Evolutionary conservation across 2,888 invertebrate species (phyloP).

Genomic region (Ceratothoa steindachneri): DNA sequence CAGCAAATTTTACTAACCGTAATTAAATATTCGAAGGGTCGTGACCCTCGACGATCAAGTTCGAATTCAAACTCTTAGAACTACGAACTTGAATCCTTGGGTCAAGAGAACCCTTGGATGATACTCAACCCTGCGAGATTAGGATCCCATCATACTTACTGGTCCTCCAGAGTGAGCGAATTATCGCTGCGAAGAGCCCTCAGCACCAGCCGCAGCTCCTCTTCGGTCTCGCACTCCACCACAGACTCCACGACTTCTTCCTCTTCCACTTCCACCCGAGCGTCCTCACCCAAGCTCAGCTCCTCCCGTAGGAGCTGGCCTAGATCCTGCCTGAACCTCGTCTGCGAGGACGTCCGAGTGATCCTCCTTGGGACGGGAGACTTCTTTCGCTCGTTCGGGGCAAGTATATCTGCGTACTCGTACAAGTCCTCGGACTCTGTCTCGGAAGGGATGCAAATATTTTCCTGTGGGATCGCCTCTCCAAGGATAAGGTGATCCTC

Average conservation of each 20-base stretch:
- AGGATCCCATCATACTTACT: no score
- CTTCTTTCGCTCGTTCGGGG: not conserved
- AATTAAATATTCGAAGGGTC: no score
- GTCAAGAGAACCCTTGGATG: no score
- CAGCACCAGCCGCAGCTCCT: not conserved
- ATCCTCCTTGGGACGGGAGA: not conserved
- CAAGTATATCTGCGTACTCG: not conserved
- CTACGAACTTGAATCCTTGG: no score
- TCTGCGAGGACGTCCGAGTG: constrained; percentile 16
- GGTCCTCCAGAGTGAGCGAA: not conserved
- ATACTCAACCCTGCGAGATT: no score
- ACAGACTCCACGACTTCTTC: constrained; percentile 43
- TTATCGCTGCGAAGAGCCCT: constrained; percentile 1
- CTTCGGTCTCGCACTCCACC: constrained; percentile 29
- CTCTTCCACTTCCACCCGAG: constrained; percentile 42
- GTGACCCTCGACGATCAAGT: no score
- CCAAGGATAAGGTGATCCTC: not conserved
- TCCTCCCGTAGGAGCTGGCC: constrained; percentile 35
- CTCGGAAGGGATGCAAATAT: not conserved
- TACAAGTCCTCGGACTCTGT: not conserved
- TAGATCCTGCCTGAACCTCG: constrained; percentile 32
- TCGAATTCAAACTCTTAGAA: no score
- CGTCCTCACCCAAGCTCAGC: constrained; percentile 29
- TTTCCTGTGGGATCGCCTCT: no score
- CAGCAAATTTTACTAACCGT: no score